Percentiles rank a stretch among this genome's conserved stretches.
Conservation (phyloP, 2,113 vertebrate genomes). For the Calidris pygmaea region DNA sequence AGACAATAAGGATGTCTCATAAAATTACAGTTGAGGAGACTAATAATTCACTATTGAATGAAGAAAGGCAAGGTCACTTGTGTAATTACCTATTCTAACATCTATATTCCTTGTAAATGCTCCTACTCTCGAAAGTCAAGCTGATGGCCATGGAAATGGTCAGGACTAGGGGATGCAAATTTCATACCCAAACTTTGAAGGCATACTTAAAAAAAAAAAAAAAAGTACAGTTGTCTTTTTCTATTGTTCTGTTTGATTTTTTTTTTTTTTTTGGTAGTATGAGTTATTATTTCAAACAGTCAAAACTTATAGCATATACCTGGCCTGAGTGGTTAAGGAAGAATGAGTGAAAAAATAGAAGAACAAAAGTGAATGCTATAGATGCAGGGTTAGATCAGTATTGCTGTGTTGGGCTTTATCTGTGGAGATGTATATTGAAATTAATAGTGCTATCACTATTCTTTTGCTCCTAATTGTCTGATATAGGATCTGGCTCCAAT, state of each 20-base stretch:
- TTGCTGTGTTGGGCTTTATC: neutral
- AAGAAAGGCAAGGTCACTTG: constrained; percentile 30
- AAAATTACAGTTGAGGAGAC: constrained; percentile 11
- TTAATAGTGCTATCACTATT: neutral
- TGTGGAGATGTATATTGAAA: neutral
- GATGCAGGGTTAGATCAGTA: neutral
- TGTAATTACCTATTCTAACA: constrained; percentile 13
- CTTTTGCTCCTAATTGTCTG: neutral
- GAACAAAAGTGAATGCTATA: neutral
- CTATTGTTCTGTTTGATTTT: neutral
- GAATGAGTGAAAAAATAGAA: neutral
- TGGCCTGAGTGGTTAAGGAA: neutral
- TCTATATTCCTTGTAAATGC: neutral
- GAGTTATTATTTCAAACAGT: neutral
- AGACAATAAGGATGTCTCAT: constrained; percentile 19
- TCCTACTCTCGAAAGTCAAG: neutral
- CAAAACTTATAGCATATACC: neutral
- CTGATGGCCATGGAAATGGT: neutral
- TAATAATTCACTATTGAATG: neutral
- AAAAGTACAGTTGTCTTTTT: neutral
- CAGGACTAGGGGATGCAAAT: neutral
- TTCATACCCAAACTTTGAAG: neutral
- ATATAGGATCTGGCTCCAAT: neutral
- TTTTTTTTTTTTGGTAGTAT: neutral
- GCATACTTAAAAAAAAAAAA: neutral